Evolutionary conservation across 2,888 invertebrate genomes (phyloP).

Genomic region (Patella pellucida): DNA sequence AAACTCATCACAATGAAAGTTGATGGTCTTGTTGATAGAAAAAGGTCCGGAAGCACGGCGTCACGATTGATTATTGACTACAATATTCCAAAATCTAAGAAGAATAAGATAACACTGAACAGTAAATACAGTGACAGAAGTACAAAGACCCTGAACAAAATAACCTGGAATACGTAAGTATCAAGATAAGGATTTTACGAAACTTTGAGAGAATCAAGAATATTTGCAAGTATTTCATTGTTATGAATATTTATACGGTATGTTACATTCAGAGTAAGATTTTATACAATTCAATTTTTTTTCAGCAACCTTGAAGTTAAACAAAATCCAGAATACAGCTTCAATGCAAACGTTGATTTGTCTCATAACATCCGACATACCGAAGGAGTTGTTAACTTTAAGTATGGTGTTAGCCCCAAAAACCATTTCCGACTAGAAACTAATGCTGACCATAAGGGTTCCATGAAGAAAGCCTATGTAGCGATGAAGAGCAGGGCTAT

Average conservation of each 20-base stretch:
- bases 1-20: constrained; percentile 14
- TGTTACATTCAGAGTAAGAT: no score
- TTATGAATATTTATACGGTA: no score
- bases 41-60: constrained; percentile 24
- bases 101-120: constrained; percentile 46
- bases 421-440: constrained; percentile 33
- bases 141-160: constrained; percentile 44
- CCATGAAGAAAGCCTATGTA: neutral
- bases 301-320: constrained; percentile 41
- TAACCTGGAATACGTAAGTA: constrained; percentile 45
- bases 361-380: constrained; percentile 42
- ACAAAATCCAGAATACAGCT: constrained; percentile 30
- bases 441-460: constrained; percentile 23
- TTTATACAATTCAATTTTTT: neutral
- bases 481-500: neutral
- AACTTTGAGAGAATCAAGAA: no score
- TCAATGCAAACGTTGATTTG: constrained; percentile 35
- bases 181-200: no score
- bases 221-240: no score
- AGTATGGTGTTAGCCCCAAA: constrained; percentile 42
- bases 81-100: constrained; percentile 41
- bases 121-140: constrained; percentile 46
- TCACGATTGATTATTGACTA: constrained; percentile 43
- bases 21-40: constrained; percentile 15
- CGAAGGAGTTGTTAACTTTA: constrained; percentile 35